phyloP scores from a whole-genome alignment of 2,797 vertebrate species.

The Sebastes matsubarae region DNA sequence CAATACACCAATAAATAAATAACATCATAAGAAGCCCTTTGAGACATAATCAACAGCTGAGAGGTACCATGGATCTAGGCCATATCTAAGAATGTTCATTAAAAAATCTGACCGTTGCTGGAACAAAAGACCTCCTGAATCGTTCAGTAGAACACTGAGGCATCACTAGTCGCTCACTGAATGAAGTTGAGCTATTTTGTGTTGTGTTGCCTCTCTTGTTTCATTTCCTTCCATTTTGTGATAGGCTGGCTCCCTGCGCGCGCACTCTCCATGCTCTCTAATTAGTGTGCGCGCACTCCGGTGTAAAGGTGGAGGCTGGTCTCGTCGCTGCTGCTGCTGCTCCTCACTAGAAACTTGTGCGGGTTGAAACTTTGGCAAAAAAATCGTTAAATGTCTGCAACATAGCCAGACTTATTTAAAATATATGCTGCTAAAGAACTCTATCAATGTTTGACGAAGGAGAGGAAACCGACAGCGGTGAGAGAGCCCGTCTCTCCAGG shows the following conservation, averaged over 20 bases:
- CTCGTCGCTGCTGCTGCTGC: slow-evolving; percentile 19
- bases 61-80: no score
- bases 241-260: slow-evolving; percentile 59
- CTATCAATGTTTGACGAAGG: slow-evolving; percentile 79
- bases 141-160: no score
- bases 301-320: slow-evolving; percentile 50
- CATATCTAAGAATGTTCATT: no score
- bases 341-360: slow-evolving; percentile 59
- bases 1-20: no score
- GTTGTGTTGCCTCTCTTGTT: neutral
- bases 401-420: slow-evolving; percentile 24
- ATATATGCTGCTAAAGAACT: slow-evolving; percentile 44
- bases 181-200: neutral
- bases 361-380: slow-evolving; percentile 62
- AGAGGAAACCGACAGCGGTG: slow-evolving; percentile 70
- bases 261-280: slow-evolving; percentile 52
- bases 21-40: no score
- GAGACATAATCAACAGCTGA: no score
- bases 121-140: no score
- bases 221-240: slow-evolving; percentile 64
- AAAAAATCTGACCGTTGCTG: no score
- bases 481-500: slow-evolving; percentile 61
- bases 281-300: slow-evolving; percentile 59
- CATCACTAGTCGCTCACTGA: no score
- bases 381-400: slow-evolving; percentile 33